Base-by-base conservation (phyloP, 2,113 vertebrate genomes). In the Macquaria ambigua region DNA sequence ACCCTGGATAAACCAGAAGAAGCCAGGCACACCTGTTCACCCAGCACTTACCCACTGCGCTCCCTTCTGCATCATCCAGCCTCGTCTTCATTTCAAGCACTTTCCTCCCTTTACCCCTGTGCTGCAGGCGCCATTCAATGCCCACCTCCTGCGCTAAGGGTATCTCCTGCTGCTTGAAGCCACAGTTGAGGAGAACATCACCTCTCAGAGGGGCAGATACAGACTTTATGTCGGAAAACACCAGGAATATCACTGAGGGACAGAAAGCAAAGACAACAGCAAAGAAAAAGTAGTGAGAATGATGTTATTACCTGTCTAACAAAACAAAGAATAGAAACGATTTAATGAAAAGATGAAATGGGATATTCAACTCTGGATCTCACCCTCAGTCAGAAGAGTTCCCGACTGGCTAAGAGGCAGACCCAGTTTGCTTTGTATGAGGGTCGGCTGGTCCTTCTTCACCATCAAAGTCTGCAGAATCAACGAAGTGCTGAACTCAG, bases 41-140 rank as follows among this genome's bases (percentile, higher is more conserved):
- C 46, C n/a, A 62, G 37, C 23, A 56, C 92, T 90, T 39, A 95
- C 94, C 74, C 43, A 75, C 56, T 50, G 89, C 6, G 39, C 78
- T 87, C 28, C 53, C 87, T 14, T 92, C 91, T 39, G 58, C 18
- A 61, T 92, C 90, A 11, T 85, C 82, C 64, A 91, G 66, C 9
- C 68, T 81, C 0, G 88, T 87, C 79, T 71, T 94, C 84, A 95
- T 95, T 4, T 74, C 82, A 71, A 97, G 84, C 2, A 98, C 74
- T 66, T 89, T 95, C 1, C 4, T 70, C 1, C 97, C 96, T 0
- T 79, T 93, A 64, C 97, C 97, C 81, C 82, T 91, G 77, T 97
- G 90, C 87, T 98, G 97, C 74, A 94, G 90, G 34, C 96, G 94
- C 97, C 97, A 97, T 50, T 97, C 96, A 43, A 98, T 66, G 0